These are phyloP conservation scores for Abramis brama DNA, from an alignment of 2,113 vertebrate genomes.

Conservation along the genomic window DNA sequence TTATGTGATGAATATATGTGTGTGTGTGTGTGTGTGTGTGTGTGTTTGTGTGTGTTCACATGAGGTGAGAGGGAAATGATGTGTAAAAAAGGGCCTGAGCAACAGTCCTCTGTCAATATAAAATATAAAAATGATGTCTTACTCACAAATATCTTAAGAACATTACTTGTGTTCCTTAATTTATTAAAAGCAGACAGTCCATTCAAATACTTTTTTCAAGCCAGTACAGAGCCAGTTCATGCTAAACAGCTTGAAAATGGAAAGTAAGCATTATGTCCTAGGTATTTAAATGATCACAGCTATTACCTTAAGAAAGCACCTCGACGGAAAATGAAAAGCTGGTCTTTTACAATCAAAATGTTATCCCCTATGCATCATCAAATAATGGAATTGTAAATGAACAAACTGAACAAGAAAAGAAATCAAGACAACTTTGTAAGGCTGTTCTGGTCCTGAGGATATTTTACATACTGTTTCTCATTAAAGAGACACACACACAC, in stretches of 20 bases:
- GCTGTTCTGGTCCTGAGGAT: constrained; percentile 80
- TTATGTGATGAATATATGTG: too few relatives aligned
- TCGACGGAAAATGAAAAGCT: constrained; percentile 3
- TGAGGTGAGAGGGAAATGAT: too few relatives aligned
- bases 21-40: too few relatives aligned
- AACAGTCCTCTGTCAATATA: too few relatives aligned
- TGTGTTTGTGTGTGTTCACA: too few relatives aligned
- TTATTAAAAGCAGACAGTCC: constrained; percentile 71
- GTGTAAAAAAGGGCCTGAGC: too few relatives aligned
- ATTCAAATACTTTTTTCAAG: constrained; percentile 64
- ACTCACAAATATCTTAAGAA: constrained; percentile 2
- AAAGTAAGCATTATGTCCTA: constrained; percentile 56
- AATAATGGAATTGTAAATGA: constrained; percentile 55
- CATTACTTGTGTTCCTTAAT: constrained; percentile 29
- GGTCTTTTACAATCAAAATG: constrained; percentile 17
- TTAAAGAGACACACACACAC: constrained; percentile 49
- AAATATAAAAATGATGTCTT: neutral
- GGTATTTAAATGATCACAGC: constrained; percentile 64
- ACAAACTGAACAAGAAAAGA: constrained; percentile 47
- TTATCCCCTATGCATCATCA: neutral
- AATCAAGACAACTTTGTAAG: constrained; percentile 72
- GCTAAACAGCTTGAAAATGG: constrained; percentile 63
- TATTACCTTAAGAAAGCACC: constrained; percentile 46
- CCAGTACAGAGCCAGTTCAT: constrained; percentile 64
- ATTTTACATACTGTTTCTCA: constrained; percentile 66